Percentiles rank a stretch among this genome's conserved stretches.
Conservation (phyloP, 2,113 vertebrate genomes). For the Riparia riparia region DNA sequence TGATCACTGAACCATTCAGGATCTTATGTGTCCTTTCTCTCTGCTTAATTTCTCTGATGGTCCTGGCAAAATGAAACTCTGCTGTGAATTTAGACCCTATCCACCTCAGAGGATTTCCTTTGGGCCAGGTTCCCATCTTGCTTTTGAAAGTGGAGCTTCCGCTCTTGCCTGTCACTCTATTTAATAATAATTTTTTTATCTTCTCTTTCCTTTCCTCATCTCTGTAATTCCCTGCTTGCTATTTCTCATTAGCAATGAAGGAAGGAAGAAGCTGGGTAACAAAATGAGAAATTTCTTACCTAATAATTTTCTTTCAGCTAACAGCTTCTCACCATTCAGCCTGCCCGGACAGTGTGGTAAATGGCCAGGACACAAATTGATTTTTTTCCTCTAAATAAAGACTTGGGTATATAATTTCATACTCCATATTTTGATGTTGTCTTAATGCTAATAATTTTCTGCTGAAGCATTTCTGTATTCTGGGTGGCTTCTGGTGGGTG, state of each 20-base stretch:
- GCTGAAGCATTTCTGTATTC: background rate
- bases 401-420: background rate
- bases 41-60: background rate
- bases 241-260: conserved; percentile 31
- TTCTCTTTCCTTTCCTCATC: background rate
- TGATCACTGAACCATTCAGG: background rate
- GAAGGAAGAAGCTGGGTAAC: conserved; percentile 52
- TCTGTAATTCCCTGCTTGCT: conserved; percentile 33
- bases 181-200: background rate
- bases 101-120: background rate
- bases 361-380: background rate
- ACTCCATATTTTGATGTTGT: background rate
- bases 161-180: background rate
- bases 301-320: conserved; percentile 52
- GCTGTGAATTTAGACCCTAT: background rate
- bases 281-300: conserved; percentile 52
- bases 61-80: background rate
- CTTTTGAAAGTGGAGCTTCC: background rate
- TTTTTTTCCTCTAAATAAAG: background rate
- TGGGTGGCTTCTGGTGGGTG: background rate
- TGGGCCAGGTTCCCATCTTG: background rate
- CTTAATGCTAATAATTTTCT: conserved; percentile 10
- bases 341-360: accelerated
- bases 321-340: conserved; percentile 21
- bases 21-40: background rate